A percentile compares a stretch with the other conserved stretches of the same genome.
Conservation (phyloP, 2,797 vertebrate species). For the Lacerta agilis region DNA sequence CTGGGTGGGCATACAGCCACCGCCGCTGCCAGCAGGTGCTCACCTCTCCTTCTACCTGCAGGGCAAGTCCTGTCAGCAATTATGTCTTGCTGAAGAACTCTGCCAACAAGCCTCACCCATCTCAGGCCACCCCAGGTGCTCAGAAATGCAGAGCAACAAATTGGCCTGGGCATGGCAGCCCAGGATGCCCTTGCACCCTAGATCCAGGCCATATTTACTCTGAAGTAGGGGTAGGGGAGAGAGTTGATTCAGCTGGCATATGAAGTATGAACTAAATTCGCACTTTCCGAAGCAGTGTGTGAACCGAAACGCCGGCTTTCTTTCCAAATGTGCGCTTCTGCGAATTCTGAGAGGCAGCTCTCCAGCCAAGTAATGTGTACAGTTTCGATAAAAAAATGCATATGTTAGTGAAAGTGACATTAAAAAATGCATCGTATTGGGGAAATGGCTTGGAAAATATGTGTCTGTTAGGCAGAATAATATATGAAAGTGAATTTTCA, state of each 20-base stretch:
- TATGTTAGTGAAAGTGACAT: no score
- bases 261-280: neutral
- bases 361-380: no score
- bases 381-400: no score
- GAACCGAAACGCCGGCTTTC: neutral
- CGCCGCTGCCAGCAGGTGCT: neutral
- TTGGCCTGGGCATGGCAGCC: neutral
- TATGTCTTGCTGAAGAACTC: neutral
- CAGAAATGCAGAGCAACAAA: neutral
- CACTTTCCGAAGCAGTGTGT: neutral
- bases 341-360: no score
- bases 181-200: neutral
- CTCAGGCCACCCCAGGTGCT: neutral
- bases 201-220: neutral
- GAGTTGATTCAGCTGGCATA: neutral
- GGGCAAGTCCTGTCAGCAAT: slow-evolving; percentile 20
- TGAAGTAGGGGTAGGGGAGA: neutral
- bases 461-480: no score
- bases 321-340: no score
- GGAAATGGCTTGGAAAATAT: no score
- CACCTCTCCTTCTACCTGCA: neutral
- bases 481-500: no score
- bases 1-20: slow-evolving; percentile 3
- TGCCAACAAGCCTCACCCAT: neutral
- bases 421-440: no score